Evolutionary conservation across 2,113 vertebrate genomes (phyloP).

Genomic region (Callithrix jacchus): DNA sequence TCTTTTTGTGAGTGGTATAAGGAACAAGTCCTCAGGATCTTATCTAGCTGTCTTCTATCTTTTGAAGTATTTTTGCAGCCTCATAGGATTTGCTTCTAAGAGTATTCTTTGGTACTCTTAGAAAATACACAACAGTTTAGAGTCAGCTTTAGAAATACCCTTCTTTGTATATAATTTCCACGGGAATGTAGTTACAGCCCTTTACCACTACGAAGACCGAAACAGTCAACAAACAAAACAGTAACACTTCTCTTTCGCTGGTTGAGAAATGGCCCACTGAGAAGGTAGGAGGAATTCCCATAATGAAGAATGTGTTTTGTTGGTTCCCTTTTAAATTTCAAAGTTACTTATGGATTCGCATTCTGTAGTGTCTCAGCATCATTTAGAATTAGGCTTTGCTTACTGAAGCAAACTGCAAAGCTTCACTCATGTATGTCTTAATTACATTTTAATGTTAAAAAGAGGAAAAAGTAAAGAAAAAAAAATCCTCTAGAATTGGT

Average conservation of each 20-base stretch:
- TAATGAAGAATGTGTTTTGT: conserved; percentile 38
- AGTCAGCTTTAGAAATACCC: conserved; percentile 19
- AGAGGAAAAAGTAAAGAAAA: background rate
- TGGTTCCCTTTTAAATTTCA: conserved; percentile 64
- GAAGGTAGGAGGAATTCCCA: conserved; percentile 50
- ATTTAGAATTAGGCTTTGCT: conserved; percentile 73
- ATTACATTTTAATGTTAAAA: conserved; percentile 84
- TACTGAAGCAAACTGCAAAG: conserved; percentile 66
- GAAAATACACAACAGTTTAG: background rate
- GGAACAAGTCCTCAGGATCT: background rate
- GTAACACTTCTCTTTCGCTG: background rate
- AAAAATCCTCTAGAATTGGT: conserved; percentile 77
- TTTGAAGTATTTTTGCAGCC: background rate
- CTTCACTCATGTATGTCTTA: conserved; percentile 72
- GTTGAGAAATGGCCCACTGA: conserved; percentile 17
- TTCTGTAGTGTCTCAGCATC: conserved; percentile 61
- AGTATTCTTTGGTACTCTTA: background rate
- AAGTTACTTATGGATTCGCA: conserved; percentile 72
- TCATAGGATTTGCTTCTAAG: background rate
- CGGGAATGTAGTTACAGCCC: conserved; percentile 35
- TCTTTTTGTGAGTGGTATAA: background rate
- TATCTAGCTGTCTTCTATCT: background rate
- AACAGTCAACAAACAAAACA: background rate
- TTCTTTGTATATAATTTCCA: conserved; percentile 49
- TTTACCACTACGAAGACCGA: background rate